Evolutionary conservation across 2,113 vertebrate species (phyloP).

Genomic region (Ictidomys tridecemlineatus): DNA sequence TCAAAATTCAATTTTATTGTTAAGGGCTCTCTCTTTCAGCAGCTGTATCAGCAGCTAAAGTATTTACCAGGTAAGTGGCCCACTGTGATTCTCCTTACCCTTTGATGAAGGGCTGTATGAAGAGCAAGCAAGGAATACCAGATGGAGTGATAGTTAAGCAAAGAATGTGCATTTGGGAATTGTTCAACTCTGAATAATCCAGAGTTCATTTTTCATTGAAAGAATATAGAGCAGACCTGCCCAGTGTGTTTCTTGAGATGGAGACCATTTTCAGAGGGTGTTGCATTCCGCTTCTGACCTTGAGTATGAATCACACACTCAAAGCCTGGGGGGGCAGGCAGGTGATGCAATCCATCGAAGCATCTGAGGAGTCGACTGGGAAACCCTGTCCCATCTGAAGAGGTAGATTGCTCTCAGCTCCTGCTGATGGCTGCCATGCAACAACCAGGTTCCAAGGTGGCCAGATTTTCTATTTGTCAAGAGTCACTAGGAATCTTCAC

Average conservation of each 20-base stretch:
- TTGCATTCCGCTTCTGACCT: not conserved
- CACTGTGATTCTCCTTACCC: not conserved
- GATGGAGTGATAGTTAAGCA: not conserved
- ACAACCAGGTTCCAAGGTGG: not conserved
- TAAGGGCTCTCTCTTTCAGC: not conserved
- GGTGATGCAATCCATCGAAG: not conserved
- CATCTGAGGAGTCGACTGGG: not conserved
- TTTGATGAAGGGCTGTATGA: not conserved
- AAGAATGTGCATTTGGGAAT: slow-evolving; percentile 36
- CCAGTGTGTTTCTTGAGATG: not conserved
- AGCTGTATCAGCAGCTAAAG: not conserved
- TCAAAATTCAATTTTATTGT: not conserved
- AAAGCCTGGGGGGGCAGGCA: not conserved
- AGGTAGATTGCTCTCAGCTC: not conserved
- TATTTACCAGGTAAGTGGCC: not conserved
- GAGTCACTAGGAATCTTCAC: not conserved
- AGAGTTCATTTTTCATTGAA: not conserved
- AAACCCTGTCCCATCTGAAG: not conserved
- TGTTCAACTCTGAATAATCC: not conserved
- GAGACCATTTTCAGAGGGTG: not conserved
- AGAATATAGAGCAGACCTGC: not conserved
- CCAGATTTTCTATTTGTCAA: slow-evolving; percentile 1
- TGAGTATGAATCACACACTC: not conserved
- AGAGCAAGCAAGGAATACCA: not conserved
- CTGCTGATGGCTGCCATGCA: not conserved